A percentile compares a stretch with the other conserved stretches of the same genome.
These are phyloP conservation scores for Ataeniobius toweri DNA, from an alignment of 2,797 vertebrate genomes.

Conservation along the genomic window DNA sequence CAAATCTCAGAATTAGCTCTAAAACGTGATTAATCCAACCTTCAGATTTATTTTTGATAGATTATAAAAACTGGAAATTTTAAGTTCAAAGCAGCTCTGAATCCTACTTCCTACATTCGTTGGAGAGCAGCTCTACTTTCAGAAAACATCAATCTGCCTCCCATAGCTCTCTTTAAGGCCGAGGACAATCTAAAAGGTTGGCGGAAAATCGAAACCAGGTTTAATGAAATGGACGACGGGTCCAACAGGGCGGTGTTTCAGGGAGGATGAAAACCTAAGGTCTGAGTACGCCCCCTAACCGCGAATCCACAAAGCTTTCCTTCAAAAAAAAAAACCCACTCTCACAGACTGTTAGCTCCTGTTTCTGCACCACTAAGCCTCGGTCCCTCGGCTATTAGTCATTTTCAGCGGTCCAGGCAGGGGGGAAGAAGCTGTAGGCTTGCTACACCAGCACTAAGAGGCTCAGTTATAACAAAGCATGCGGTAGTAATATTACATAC, in stretches of 20 bases:
- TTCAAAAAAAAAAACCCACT: constrained; percentile 36
- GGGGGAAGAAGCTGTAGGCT: constrained; percentile 39
- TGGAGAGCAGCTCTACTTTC: constrained; percentile 45
- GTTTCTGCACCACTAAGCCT: constrained; percentile 56
- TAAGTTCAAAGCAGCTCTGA: constrained; percentile 29
- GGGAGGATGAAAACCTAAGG: constrained; percentile 51
- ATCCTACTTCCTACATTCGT: constrained; percentile 31
- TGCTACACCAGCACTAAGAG: constrained; percentile 43
- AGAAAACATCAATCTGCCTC: constrained; percentile 60
- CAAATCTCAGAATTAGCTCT: not conserved
- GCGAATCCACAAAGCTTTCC: constrained; percentile 40
- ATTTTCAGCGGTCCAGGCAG: constrained; percentile 45
- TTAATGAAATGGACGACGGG: constrained; percentile 75
- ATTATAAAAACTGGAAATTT: constrained; percentile 42
- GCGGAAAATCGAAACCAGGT: constrained; percentile 67
- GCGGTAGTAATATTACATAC: constrained; percentile 17
- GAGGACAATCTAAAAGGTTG: constrained; percentile 53
- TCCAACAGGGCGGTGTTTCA: constrained; percentile 58
- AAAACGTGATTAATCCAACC: not conserved
- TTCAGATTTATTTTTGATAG: not conserved
- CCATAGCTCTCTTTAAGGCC: constrained; percentile 55
- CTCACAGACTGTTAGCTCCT: constrained; percentile 67
- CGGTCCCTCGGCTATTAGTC: constrained; percentile 63
- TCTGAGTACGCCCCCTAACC: constrained; percentile 23
- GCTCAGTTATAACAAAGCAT: constrained; percentile 56